Base-by-base conservation (phyloP, 2,113 vertebrate species). In the Platysternon megacephalum region DNA sequence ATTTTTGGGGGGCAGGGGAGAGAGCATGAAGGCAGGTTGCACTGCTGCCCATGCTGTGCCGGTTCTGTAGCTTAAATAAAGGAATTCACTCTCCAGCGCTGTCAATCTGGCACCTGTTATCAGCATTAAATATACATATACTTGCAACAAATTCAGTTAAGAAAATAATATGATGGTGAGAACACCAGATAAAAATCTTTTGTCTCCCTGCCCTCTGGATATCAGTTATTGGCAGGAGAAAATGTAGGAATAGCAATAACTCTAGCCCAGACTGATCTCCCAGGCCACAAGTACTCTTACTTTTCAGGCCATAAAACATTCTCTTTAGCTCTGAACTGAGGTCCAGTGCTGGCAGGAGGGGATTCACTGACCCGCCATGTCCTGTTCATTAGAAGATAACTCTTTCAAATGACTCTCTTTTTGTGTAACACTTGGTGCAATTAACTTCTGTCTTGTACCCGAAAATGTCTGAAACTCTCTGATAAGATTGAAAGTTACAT, bases 401-500 rank as follows among this genome's bases (percentile, higher is more conserved):
- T 94, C 95, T 32, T 88, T 86, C 83, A 91, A 81, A 90, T 92
- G 56, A 22, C 11, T 92, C 44, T 53, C 84, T 92, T 97, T 95
- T 97, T 95, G 76, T 96, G 89, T 83, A 92, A 29, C 10, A 46
- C 17, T 81, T 80, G 84, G 39, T 79, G 61, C 94, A 90, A 79
- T 95, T 95, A 95, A 91, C 86, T 96, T 92, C 2, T 74, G 48
- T 90, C 72, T 68, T 48, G 32, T 74, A 22, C 72, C 86, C 83
- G 48, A 21, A 39, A 76, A 55, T 78, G 79, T 44, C 88, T 97
- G 97, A 93, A 95, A 82, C 52, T 82, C 74, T 46, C 82, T 84
- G 96, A 93, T 96, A 96, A 96, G 83, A 91, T 88, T 95, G 95
- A 95, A 84, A 78, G 44, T 19, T 3, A 51, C 32, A 53, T 79